A percentile compares a stretch with the other conserved stretches of the same genome.
Conservation (phyloP, 2,113 vertebrate genomes). For the Epinephelus lanceolatus region DNA sequence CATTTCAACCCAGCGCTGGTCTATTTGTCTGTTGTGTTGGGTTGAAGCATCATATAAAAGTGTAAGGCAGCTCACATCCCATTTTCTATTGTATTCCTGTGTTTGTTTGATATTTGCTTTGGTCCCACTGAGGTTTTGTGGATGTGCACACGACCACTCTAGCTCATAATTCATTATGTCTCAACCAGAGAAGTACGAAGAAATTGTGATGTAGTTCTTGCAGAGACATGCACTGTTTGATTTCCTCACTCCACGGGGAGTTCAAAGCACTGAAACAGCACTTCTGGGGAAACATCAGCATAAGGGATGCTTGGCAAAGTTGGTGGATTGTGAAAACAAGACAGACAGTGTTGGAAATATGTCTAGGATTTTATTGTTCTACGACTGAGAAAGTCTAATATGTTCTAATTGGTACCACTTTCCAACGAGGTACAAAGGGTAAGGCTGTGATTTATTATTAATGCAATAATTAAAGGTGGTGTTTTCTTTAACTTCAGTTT, state of each 20-base stretch:
- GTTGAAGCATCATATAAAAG: not conserved
- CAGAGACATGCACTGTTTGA: not conserved
- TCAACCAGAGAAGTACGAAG: not conserved
- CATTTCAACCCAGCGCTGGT: not conserved
- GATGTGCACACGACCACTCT: not conserved
- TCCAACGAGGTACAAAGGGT: too few relatives aligned
- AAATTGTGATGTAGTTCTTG: not conserved
- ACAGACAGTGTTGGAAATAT: not conserved
- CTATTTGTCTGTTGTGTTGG: not conserved
- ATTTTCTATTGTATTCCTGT: not conserved
- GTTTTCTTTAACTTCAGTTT: too few relatives aligned
- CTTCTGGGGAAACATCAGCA: not conserved
- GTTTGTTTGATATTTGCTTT: not conserved
- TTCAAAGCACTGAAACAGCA: not conserved
- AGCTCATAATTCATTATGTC: not conserved
- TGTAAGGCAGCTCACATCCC: too few relatives aligned
- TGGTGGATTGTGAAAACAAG: not conserved
- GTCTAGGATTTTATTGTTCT: not conserved
- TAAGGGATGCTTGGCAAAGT: not conserved
- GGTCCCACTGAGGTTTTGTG: not conserved
- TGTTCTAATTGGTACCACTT: not conserved
- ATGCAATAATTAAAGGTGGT: not conserved
- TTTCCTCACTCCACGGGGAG: not conserved
- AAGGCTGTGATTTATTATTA: not conserved
- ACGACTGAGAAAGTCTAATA: not conserved